Base-by-base conservation (phyloP, 1,140 invertebrate species). In the Vanessa tameamea region DNA sequence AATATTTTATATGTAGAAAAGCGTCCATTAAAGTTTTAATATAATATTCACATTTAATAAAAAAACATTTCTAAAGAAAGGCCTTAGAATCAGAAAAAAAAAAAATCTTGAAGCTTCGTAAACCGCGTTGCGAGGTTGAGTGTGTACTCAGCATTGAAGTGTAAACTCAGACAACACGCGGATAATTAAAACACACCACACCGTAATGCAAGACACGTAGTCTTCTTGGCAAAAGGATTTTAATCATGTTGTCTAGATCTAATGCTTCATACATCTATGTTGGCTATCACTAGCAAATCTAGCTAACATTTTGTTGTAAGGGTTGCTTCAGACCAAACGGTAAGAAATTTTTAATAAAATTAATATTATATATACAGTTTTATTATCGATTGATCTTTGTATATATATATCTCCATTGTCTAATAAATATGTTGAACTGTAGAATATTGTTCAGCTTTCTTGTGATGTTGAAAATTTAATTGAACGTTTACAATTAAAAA, bases 131-230 rank as follows among this genome's bases (percentile, higher is more conserved):
- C 12, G 31, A n/a, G 47, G 71, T 61, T 68, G 72, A 61, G 65
- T 68, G 72, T 73, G 65, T 64, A 64, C 73, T 75, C 73, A 15
- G 67, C 64, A 63, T 59, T 72, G 37, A 65, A 70, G 73, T 61
- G 47, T 31, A 65, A 63, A 70, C 73, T 75, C 66, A 75, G 73
- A 75, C 73, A 69, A 75, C 73, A 66, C 73, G 59, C 63, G 57
- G 66, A 75, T 75, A 75, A 75, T 75, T 75, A 75, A 75, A 75
- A 69, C 43, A 37, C 67, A 64, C 37, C 53, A 43, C 73, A 51
- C 14, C 31, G 50, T 69, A 69, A 74, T 69, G 66, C 66, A 57
- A 74, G 72, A 69, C 67, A 69, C 61, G 73, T 65, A 48, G 48
- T 61, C 51, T 59, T 47, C 26, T 64, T 63, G 23, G 57, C 31